Evolutionary conservation across 2,113 vertebrate species (phyloP).

Genomic region (Gambusia affinis): DNA sequence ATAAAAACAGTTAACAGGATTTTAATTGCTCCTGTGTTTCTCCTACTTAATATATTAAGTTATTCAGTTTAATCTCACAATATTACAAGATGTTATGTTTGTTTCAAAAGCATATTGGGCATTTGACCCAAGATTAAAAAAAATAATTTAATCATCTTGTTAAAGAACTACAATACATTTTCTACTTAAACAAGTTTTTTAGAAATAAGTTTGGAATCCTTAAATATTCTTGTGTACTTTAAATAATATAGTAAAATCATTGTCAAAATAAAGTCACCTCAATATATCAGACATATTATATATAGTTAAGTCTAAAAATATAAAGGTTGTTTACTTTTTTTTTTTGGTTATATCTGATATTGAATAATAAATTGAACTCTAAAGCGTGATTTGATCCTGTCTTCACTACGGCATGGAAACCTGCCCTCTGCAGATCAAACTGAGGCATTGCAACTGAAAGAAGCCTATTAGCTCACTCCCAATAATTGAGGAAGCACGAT

Average conservation of each 20-base stretch:
- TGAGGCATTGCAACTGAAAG: not conserved
- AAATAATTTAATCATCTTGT: not conserved
- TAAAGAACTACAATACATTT: not conserved
- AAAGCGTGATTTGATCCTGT: no score
- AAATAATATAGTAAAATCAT: not conserved
- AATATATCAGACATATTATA: no score
- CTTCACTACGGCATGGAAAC: not conserved
- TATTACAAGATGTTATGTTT: not conserved
- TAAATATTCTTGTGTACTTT: not conserved
- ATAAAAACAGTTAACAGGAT: no score
- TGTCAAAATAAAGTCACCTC: not conserved
- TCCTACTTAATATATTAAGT: not conserved
- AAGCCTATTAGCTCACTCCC: not conserved
- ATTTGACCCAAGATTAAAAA: not conserved
- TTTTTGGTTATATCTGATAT: not conserved
- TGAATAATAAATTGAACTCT: not conserved
- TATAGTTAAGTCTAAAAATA: not conserved
- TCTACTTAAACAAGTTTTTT: not conserved
- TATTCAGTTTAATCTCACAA: not conserved
- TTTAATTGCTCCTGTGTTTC: not conserved
- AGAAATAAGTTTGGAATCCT: not conserved
- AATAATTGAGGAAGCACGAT: not conserved
- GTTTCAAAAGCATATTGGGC: not conserved
- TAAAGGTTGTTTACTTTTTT: not conserved
- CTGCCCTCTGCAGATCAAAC: conserved; percentile 1